Percentiles rank a stretch among this genome's conserved stretches.
Conservation (phyloP, 2,113 vertebrate genomes). For the Nestor notabilis region DNA sequence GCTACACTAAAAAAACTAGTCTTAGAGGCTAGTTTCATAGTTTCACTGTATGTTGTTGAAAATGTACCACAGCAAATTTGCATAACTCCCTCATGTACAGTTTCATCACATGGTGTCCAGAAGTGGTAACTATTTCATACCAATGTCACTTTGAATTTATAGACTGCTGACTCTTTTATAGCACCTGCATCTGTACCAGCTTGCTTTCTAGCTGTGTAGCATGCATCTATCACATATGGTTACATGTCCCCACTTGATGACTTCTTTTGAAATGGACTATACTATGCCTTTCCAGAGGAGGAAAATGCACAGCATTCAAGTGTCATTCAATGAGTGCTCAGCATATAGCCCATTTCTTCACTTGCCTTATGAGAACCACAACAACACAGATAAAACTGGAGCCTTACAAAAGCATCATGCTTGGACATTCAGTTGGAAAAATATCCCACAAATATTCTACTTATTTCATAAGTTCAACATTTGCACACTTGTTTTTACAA, state of each 20-base stretch:
- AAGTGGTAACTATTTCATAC: not conserved
- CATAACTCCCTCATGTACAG: not conserved
- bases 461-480: not conserved
- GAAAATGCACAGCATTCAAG: not conserved
- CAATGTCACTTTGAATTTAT: not conserved
- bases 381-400: not conserved
- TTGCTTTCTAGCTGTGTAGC: not conserved
- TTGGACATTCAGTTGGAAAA: not conserved
- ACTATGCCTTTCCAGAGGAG: not conserved
- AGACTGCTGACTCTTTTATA: not conserved
- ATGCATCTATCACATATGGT: too few species aligned
- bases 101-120: not conserved
- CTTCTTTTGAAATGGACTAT: not conserved
- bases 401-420: not conserved
- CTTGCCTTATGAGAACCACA: not conserved
- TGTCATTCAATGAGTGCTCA: not conserved
- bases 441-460: accelerated
- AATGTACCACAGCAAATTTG: not conserved
- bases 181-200: not conserved
- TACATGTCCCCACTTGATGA: not conserved
- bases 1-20: not conserved
- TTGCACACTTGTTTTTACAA: not conserved
- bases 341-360: not conserved
- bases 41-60: not conserved
- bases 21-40: not conserved